Base-by-base conservation (phyloP, 2,113 vertebrate species). In the Ivindomyrus marchei region DNA sequence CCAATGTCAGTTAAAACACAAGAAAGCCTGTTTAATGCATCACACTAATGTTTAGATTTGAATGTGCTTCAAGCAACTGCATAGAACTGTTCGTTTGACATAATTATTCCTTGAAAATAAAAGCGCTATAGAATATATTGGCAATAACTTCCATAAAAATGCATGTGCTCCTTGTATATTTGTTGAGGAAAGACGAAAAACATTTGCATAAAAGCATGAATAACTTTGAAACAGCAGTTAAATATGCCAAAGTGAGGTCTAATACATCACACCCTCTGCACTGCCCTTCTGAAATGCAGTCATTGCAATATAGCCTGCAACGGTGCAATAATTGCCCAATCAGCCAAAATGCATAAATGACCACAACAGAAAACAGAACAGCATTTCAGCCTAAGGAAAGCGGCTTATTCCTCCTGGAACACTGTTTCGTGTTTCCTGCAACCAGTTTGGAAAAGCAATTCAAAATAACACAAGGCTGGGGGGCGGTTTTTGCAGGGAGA, bases 271-370 rank as follows among this genome's bases (percentile, higher is more conserved):
- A n/a, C 21, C 21, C 53, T 45, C 49, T 36, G 24, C 19, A 4
- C 21, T 47, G 36, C 21, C 21, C 15, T 49, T 74, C 42, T n/a
- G 24, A 46, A 89, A 27, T 74, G 45, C 24, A 89, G 49, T 31
- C 87, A 58, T 58, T 46, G 27, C 58, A n/a, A 49, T 66, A 66
- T 27, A 45, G 88, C 45, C 58, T 74, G 86, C 86, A 27, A 53
- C 49, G 8, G 6, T 21, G 27, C 62, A 49, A 84, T 21, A 27
- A 42, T 84, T 56, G 31, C 36, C 7, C 31, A 83, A 47, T 83
- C 77, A 89, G 49, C 88, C 70, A 89, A 80, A 70, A 80, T 42
- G 74, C 74, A 80, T 17, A 77, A 77, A 74, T 77, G 88, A 77
- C 24, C 45, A 31, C 24, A 45, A 46, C 66, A 46, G 45, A 47